Conservation (phyloP, 1,140 invertebrate species). For the Homarus americanus region DNA sequence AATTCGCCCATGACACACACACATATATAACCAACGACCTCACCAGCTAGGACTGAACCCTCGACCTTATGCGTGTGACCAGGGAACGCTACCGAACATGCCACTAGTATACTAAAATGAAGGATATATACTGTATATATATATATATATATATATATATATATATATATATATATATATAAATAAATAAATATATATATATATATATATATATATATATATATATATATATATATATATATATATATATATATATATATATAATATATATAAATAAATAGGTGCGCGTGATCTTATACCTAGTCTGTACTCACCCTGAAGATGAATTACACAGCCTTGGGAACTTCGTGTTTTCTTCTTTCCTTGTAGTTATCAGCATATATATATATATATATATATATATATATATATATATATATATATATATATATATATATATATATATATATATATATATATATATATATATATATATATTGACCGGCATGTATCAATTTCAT, state of each 20-base stretch:
- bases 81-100: too few relatives aligned
- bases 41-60: too few relatives aligned
- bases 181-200: neutral
- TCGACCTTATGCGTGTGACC: too few relatives aligned
- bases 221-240: constrained; percentile 12
- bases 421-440: constrained; percentile 6
- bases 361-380: neutral
- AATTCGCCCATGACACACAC: neutral
- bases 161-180: neutral
- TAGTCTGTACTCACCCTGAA: too few relatives aligned
- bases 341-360: too few relatives aligned
- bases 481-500: too few relatives aligned
- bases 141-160: constrained; percentile 15
- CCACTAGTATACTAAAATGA: too few relatives aligned
- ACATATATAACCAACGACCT: neutral
- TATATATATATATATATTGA: constrained; percentile 1
- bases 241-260: constrained; percentile 35
- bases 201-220: too few relatives aligned
- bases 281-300: neutral
- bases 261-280: neutral
- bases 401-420: constrained; percentile 1
- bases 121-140: too few relatives aligned
- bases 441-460: constrained; percentile 6
- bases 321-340: too few relatives aligned
- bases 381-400: neutral